phyloP scores from a whole-genome alignment of 2,888 invertebrate species.

The Myopa tessellatipennis region DNA sequence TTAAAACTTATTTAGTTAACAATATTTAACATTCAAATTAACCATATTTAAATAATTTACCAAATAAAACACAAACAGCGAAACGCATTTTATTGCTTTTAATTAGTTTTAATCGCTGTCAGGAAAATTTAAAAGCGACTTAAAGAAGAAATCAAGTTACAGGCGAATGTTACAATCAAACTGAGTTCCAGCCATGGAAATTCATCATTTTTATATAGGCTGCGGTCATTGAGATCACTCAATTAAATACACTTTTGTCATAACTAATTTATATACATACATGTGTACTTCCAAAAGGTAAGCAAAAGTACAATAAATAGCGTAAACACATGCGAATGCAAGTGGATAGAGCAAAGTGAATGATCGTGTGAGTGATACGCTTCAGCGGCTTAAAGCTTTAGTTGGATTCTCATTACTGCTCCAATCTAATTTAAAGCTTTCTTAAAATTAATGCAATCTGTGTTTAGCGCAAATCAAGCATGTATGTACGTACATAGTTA shows the following conservation, averaged over 20 bases:
- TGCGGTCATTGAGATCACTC: slow-evolving; percentile 34
- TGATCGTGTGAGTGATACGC: slow-evolving; percentile 17
- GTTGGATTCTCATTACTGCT: slow-evolving; percentile 16
- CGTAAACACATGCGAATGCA: slow-evolving; percentile 16
- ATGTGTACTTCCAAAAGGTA: slow-evolving; percentile 14
- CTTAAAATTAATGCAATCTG: background rate
- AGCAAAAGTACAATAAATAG: slow-evolving; percentile 20
- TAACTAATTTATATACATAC: background rate
- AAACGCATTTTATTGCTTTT: slow-evolving; percentile 60
- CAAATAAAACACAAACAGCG: slow-evolving; percentile 55
- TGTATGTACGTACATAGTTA: no score
- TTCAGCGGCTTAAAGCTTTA: slow-evolving; percentile 33
- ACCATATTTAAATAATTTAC: slow-evolving; percentile 46
- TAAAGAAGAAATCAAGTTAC: slow-evolving; percentile 34
- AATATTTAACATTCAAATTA: no score
- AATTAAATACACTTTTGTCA: slow-evolving; percentile 14
- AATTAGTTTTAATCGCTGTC: slow-evolving; percentile 39
- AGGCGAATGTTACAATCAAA: slow-evolving; percentile 51
- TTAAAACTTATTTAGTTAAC: background rate
- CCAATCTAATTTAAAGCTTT: slow-evolving; percentile 7
- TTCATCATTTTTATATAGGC: slow-evolving; percentile 57
- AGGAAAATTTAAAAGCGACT: slow-evolving; percentile 44
- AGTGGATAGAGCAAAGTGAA: slow-evolving; percentile 15
- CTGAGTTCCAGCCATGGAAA: slow-evolving; percentile 54
- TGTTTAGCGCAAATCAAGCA: background rate